phyloP scores from a whole-genome alignment of 2,888 invertebrate species.

The Molanna angustata region DNA sequence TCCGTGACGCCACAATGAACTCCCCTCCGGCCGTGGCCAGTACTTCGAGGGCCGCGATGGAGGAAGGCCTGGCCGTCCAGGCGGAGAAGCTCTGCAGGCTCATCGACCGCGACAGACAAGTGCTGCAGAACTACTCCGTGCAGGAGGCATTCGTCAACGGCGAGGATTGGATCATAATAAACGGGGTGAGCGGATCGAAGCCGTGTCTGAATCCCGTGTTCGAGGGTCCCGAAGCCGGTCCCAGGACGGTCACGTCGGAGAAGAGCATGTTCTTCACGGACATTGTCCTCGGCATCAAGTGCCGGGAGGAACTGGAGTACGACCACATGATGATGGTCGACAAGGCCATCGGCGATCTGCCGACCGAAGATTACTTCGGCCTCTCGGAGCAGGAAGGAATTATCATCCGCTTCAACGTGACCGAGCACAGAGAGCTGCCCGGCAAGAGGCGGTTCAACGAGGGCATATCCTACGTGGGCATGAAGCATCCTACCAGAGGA shows the following conservation, averaged over 20 bases:
- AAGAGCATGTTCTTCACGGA: constrained; percentile 7
- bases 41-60: constrained; percentile 2
- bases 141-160: constrained; percentile 18
- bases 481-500: constrained; percentile 7
- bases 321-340: constrained; percentile 3
- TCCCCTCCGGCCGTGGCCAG: constrained; percentile 5
- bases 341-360: constrained; percentile 7
- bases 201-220: neutral
- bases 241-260: too few relatives aligned
- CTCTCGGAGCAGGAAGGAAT: constrained; percentile 42
- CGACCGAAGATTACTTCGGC: constrained; percentile 43
- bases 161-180: constrained; percentile 24
- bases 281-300: constrained; percentile 1
- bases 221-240: neutral
- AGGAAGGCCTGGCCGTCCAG: constrained; percentile 13
- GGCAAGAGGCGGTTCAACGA: constrained; percentile 11
- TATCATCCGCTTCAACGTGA: constrained; percentile 30
- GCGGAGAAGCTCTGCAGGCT: constrained; percentile 18
- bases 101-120: constrained; percentile 12
- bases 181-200: neutral
- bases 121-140: constrained; percentile 5
- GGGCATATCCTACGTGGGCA: constrained; percentile 27
- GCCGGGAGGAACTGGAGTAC: neutral
- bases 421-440: constrained; percentile 21
- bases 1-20: constrained; percentile 17